phyloP scores from a whole-genome alignment of 2,797 vertebrate genomes.

The Trichosurus vulpecula region DNA sequence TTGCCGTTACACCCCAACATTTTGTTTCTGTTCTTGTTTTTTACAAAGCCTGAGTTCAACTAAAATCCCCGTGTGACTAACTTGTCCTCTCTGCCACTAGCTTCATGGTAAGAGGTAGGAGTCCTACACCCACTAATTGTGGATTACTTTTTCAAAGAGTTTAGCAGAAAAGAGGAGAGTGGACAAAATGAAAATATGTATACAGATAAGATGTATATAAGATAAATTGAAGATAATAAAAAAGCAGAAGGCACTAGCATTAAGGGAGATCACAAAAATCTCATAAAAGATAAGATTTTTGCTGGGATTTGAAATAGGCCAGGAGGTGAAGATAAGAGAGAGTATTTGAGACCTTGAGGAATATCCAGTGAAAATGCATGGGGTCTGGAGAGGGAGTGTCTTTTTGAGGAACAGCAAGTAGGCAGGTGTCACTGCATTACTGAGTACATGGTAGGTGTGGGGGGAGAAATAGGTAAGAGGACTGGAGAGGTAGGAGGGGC shows the following conservation, averaged over 20 bases:
- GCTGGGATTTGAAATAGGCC: not conserved
- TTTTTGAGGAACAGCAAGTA: not conserved
- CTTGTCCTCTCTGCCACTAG: not conserved
- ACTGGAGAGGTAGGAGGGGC: not conserved
- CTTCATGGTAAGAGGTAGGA: not conserved
- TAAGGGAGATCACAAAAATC: not conserved
- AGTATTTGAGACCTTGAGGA: not conserved
- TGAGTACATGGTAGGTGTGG: not conserved
- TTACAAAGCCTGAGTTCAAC: not conserved
- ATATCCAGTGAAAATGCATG: not conserved
- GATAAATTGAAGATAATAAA: not conserved
- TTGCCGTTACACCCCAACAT: no score
- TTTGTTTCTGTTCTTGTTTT: not conserved
- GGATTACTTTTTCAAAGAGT: not conserved
- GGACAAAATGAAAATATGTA: not conserved
- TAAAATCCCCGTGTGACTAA: not conserved
- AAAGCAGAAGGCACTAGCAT: not conserved
- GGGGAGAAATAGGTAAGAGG: not conserved
- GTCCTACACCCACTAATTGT: not conserved
- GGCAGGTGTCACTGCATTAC: not conserved
- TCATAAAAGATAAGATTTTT: not conserved
- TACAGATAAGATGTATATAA: not conserved
- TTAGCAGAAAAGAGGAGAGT: not conserved
- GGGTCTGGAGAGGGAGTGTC: not conserved
- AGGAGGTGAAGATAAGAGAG: not conserved